Base-by-base conservation (phyloP, 2,113 vertebrate species). In the Seriola quinqueradiata region DNA sequence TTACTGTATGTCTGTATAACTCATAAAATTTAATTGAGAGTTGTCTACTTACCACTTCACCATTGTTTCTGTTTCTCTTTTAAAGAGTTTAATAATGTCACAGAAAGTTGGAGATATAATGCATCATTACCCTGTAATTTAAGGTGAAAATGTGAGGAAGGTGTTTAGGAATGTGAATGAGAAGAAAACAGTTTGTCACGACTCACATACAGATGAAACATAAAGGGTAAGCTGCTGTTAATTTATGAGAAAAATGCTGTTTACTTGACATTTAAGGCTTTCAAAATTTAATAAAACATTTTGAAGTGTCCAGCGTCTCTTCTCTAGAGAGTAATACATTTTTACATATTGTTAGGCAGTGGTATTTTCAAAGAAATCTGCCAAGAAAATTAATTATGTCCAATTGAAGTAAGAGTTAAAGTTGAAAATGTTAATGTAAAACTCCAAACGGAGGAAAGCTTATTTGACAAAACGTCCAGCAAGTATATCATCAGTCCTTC, bases 51-150 rank as follows among this genome's bases (percentile, higher is more conserved):
- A 36, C 36, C 61, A 58, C 36, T 65, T 7, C 16, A 71, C 34
- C 60, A 8, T 0, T 60, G 6, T 46, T 73, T 25, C 9, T 69
- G 2, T 75, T 58, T 63, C 5, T 42, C 50, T 8, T 48, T 65
- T 59, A n/a, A 79, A 69, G 16, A 48, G 36, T 75, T 59, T 59
- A 59, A 59, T 73, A 6, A 6, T 16, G 8, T 54, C 23, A 57
- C 50, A 23, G 4, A 11, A 57, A 25, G 11, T 25, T 57, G 10
- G 55, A 58, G 11, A 55, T 3, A 23, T 25, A 10, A 59, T 4
- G 8, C 23, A 32, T 17, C 4, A 36, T 48, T 28, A 28, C 12
- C 7, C 19, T 14, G 14, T n/a, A 8, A 52, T 38, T 48, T 36
- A 19, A 14, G 9, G 12, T 46, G 4, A 11, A 25, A 77, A 57